A percentile compares a stretch with the other conserved stretches of the same genome.
These are phyloP conservation scores for Andrena chrysosceles DNA, from an alignment of 2,888 invertebrate species.

Conservation along the genomic window DNA sequence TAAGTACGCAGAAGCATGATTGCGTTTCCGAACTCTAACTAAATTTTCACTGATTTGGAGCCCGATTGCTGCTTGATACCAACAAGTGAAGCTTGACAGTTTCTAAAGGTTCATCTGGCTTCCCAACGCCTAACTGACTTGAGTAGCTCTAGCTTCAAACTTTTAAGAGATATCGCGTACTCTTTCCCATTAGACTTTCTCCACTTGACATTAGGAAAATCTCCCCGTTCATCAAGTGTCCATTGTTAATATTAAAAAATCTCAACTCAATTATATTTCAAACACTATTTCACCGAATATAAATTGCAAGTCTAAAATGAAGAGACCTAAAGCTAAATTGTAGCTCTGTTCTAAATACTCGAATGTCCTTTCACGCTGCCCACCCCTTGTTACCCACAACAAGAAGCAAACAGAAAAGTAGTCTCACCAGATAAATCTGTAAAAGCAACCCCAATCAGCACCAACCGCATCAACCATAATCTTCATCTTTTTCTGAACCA, in stretches of 20 bases:
- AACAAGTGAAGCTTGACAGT: background rate
- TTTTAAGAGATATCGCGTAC: background rate
- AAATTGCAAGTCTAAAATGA: too few species aligned
- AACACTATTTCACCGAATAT: too few species aligned
- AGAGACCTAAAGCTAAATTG: too few species aligned
- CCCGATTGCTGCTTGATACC: background rate
- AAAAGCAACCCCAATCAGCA: too few species aligned
- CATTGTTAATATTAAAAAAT: background rate
- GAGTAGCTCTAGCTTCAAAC: background rate
- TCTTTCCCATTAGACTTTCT: background rate
- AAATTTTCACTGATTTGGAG: background rate
- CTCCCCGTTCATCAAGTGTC: background rate
- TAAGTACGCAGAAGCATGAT: background rate
- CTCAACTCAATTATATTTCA: background rate
- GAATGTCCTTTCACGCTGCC: too few species aligned
- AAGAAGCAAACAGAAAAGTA: too few species aligned
- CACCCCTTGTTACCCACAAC: too few species aligned
- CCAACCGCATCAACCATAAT: too few species aligned
- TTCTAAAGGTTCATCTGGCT: background rate
- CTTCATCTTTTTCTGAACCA: too few species aligned
- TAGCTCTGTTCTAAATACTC: too few species aligned
- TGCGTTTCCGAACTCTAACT: background rate
- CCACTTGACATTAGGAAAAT: background rate
- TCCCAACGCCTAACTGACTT: background rate
- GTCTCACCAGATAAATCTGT: too few species aligned